Evolutionary conservation across 1,140 invertebrate species (phyloP).

Genomic region (Steinernema khuongi): DNA sequence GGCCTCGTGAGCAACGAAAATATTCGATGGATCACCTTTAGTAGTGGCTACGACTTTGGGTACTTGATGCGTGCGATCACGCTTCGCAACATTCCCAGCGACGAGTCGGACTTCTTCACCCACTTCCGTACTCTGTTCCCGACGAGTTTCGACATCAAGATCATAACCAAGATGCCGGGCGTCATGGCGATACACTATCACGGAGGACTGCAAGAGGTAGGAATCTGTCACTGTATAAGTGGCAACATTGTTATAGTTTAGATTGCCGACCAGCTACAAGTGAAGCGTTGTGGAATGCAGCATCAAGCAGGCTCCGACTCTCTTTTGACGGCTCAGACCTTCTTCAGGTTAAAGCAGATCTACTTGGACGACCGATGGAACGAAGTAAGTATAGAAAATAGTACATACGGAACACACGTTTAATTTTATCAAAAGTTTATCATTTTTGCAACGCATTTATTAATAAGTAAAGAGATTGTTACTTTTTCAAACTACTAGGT

Average conservation of each 20-base stretch:
- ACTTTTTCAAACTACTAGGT: no score
- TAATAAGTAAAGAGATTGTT: no score
- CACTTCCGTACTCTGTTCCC: conserved; percentile 79
- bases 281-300: conserved; percentile 84
- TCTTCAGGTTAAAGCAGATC: conserved; percentile 91
- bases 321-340: conserved; percentile 87
- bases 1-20: background rate
- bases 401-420: no score
- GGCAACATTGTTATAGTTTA: conserved; percentile 16
- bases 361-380: conserved; percentile 44
- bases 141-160: conserved; percentile 94
- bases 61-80: conserved; percentile 27
- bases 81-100: background rate
- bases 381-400: conserved; percentile 39
- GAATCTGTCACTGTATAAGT: background rate
- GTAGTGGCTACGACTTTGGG: conserved; percentile 14
- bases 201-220: conserved; percentile 89
- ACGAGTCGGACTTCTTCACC: background rate
- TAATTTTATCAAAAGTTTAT: no score
- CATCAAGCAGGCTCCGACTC: conserved; percentile 97
- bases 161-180: conserved; percentile 87
- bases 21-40: background rate
- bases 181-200: conserved; percentile 74
- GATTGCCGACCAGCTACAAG: conserved; percentile 37
- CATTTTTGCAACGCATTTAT: no score